These are phyloP conservation scores for Chitala chitala DNA, from an alignment of 2,113 vertebrate genomes.

Conservation along the genomic window DNA sequence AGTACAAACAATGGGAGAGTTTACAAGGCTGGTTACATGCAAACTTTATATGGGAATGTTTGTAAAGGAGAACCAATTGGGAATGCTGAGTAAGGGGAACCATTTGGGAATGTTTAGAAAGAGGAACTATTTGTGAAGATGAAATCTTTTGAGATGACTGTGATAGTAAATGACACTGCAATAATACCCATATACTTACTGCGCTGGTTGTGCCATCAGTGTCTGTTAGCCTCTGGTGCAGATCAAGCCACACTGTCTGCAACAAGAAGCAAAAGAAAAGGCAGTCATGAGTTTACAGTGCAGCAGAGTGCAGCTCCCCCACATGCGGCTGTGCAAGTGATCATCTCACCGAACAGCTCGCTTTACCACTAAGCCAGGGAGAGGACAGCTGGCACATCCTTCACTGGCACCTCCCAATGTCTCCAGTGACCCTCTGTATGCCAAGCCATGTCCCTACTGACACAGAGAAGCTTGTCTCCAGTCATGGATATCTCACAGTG, in stretches of 20 bases:
- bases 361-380: not conserved
- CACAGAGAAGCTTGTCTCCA: not conserved
- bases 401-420: not conserved
- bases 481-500: not conserved
- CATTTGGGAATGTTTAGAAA: not conserved
- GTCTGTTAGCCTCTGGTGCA: conserved; percentile 90
- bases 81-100: not conserved
- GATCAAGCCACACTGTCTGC: conserved; percentile 91
- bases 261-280: conserved; percentile 51
- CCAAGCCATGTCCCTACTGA: not conserved
- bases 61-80: not conserved
- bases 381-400: too few species aligned
- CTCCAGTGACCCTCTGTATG: not conserved
- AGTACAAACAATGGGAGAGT: not conserved
- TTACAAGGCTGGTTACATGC: not conserved
- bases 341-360: not conserved
- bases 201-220: conserved; percentile 74
- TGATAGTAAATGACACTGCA: not conserved
- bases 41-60: conserved; percentile 1
- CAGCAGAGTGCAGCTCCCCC: not conserved
- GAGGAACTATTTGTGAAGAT: too few species aligned
- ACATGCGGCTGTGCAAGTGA: not conserved
- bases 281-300: conserved; percentile 40
- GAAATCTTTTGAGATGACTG: too few species aligned
- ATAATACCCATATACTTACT: conserved; percentile 64